Evolutionary conservation across 2,113 vertebrate genomes (phyloP).

Genomic region (Zingel zingel): DNA sequence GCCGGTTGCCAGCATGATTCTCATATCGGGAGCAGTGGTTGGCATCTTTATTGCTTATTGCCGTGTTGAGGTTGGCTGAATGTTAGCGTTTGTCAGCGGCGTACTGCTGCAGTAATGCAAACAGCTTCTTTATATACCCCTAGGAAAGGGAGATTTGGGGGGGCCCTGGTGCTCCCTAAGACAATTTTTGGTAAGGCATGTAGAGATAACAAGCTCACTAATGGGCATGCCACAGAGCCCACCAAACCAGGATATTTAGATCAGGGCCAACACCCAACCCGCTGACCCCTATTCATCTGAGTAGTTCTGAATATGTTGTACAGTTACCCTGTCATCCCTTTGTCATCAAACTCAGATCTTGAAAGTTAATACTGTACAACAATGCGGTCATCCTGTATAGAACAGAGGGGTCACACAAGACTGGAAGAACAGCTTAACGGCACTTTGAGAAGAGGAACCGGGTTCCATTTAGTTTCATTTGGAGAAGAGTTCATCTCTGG

Average conservation of each 20-base stretch:
- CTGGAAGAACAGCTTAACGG: not conserved
- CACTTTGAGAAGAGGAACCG: not conserved
- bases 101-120: constrained; percentile 15
- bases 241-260: constrained; percentile 33
- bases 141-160: constrained; percentile 40
- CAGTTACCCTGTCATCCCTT: constrained; percentile 25
- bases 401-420: not conserved
- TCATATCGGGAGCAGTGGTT: constrained; percentile 48
- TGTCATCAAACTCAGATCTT: constrained; percentile 20
- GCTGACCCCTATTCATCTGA: constrained; percentile 46
- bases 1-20: constrained; percentile 27
- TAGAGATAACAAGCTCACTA: constrained; percentile 49
- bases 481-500: not conserved
- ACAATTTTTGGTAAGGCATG: constrained; percentile 65
- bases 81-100: constrained; percentile 25
- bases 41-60: constrained; percentile 46
- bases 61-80: constrained; percentile 31
- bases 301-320: constrained; percentile 1
- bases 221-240: constrained; percentile 26
- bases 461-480: not conserved
- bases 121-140: constrained; percentile 48
- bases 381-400: not conserved
- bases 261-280: constrained; percentile 33
- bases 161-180: not conserved
- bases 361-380: constrained; percentile 7